phyloP scores from a whole-genome alignment of 35 echinoderm and acorn worm genomes.

The Anneissia japonica region DNA sequence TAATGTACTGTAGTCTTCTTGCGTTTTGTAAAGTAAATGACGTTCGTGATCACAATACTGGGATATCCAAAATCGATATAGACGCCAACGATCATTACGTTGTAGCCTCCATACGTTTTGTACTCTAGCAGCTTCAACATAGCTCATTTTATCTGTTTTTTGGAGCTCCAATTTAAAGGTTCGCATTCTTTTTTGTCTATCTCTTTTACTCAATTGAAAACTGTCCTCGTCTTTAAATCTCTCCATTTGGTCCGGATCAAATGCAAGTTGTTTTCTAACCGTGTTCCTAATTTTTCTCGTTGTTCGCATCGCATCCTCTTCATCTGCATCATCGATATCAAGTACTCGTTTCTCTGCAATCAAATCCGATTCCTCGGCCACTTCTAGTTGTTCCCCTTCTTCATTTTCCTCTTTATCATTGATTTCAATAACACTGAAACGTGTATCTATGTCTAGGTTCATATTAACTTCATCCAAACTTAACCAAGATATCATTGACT shows the following conservation, averaged over 20 bases:
- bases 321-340: conserved; percentile 48
- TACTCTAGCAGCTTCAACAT: conserved; percentile 29
- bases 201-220: background rate
- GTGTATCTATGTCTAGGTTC: background rate
- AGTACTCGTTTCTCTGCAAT: background rate
- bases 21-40: background rate
- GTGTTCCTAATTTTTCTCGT: conserved; percentile 30
- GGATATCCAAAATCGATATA: conserved; percentile 66
- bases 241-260: too few relatives aligned
- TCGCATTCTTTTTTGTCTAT: background rate
- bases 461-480: background rate
- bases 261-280: too few relatives aligned
- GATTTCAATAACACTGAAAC: background rate
- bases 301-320: conserved; percentile 19
- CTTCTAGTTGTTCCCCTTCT: background rate
- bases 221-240: background rate
- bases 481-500: background rate
- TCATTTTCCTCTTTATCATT: conserved; percentile 3
- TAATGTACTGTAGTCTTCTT: conserved; percentile 4
- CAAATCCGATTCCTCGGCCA: background rate
- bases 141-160: conserved; percentile 34
- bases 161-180: conserved; percentile 9
- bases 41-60: conserved; percentile 2
- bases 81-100: conserved; percentile 33
- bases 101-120: conserved; percentile 50